These are phyloP conservation scores for Thysanoteuthis rhombus DNA, from an alignment of 2,888 invertebrate species.

Conservation along the genomic window DNA sequence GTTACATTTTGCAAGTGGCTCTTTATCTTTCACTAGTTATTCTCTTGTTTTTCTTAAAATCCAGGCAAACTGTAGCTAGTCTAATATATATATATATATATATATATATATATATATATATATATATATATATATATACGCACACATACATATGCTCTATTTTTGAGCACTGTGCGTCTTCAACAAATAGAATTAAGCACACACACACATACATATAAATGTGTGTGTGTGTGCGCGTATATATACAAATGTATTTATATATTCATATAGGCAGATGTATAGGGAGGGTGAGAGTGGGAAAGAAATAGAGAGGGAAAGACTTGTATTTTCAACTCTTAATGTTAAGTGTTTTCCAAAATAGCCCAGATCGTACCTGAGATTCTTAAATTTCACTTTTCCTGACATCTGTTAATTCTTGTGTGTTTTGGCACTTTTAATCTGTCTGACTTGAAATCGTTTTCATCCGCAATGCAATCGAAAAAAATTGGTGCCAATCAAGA, in stretches of 20 bases:
- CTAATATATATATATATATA: too few relatives aligned
- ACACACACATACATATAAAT: too few relatives aligned
- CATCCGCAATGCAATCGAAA: neutral
- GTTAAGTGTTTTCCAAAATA: neutral
- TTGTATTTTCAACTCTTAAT: neutral
- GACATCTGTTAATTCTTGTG: neutral
- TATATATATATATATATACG: neutral
- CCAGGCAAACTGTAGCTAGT: too few relatives aligned
- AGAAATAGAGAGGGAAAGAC: neutral
- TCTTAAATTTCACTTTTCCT: neutral
- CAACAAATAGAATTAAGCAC: too few relatives aligned
- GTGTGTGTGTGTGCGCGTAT: neutral
- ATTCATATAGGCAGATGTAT: neutral
- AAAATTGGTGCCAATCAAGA: neutral
- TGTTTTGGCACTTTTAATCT: constrained; percentile 12
- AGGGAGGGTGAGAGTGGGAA: neutral
- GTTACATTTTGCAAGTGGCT: too few relatives aligned
- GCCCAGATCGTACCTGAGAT: neutral
- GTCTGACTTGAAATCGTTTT: neutral
- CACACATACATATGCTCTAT: neutral
- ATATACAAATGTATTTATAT: neutral
- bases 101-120: neutral
- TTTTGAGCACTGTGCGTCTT: too few relatives aligned
- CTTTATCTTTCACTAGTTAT: too few relatives aligned
- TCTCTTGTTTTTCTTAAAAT: too few relatives aligned